phyloP scores from a whole-genome alignment of 2,888 invertebrate genomes.

The Hirtodrosophila histrioides region DNA sequence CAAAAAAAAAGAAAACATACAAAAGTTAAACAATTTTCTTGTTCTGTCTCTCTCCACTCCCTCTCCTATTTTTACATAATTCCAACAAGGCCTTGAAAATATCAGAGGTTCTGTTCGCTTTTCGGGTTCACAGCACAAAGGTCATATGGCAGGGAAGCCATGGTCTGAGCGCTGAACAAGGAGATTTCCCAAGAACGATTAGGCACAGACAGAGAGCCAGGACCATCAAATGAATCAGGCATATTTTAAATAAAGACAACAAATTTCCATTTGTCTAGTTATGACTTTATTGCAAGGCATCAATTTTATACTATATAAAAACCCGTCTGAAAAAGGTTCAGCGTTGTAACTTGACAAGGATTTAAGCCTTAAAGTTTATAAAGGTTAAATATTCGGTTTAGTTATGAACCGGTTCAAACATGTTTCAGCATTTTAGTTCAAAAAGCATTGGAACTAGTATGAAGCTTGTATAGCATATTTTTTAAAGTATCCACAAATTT shows the following conservation, averaged over 20 bases:
- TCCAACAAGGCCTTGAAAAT: conserved; percentile 41
- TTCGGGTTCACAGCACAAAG: conserved; percentile 24
- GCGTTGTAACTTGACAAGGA: too few relatives aligned
- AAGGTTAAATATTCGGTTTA: neutral
- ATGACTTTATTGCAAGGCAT: too few relatives aligned
- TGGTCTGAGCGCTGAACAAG: conserved; percentile 7
- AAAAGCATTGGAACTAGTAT: too few relatives aligned
- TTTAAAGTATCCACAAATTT: too few relatives aligned
- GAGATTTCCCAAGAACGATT: conserved; percentile 31
- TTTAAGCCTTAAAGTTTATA: too few relatives aligned
- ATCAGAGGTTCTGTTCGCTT: conserved; percentile 8
- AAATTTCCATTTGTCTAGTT: too few relatives aligned
- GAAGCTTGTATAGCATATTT: too few relatives aligned
- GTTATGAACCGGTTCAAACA: neutral
- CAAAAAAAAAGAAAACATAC: too few relatives aligned
- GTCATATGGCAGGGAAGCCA: conserved; percentile 13
- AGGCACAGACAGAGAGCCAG: neutral
- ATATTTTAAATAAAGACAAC: too few relatives aligned
- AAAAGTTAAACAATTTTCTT: conserved; percentile 20
- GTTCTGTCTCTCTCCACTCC: neutral
- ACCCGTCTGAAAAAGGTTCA: too few relatives aligned
- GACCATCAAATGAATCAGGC: too few relatives aligned
- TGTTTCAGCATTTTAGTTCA: neutral
- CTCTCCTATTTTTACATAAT: conserved; percentile 39
- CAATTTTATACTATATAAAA: too few relatives aligned